phyloP scores from a whole-genome alignment of 2,797 vertebrate genomes.

The Malacoraja senta region DNA sequence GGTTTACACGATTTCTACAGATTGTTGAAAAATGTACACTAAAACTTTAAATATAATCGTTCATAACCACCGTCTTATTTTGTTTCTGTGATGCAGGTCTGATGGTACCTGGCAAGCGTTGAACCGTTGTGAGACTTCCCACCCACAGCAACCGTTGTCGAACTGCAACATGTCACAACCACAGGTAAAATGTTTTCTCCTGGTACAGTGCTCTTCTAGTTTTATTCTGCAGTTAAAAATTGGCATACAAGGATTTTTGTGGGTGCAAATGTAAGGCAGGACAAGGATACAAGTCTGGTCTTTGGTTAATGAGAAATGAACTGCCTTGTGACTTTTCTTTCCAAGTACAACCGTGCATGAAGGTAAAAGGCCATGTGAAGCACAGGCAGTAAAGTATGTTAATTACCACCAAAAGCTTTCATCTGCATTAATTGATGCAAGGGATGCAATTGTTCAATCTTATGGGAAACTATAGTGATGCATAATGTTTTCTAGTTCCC shows the following conservation, averaged over 20 bases:
- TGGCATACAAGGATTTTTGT: not conserved
- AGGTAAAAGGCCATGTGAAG: too few relatives aligned
- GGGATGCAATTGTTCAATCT: not conserved
- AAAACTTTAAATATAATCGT: not conserved
- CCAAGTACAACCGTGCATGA: not conserved
- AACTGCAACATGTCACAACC: conserved; percentile 27
- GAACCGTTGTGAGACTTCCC: conserved; percentile 28
- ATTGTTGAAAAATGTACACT: not conserved
- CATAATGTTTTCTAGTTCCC: not conserved
- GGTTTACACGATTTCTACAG: not conserved
- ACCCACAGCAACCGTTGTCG: not conserved
- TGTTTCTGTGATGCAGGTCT: not conserved
- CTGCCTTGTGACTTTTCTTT: not conserved
- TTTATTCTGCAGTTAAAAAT: not conserved
- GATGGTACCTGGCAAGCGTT: conserved; percentile 34
- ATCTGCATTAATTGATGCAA: not conserved
- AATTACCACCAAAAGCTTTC: too few relatives aligned
- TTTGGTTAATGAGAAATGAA: not conserved
- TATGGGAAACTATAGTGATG: not conserved
- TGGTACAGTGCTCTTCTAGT: not conserved
- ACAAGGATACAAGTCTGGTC: not conserved
- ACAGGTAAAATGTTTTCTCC: not conserved
- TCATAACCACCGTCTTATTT: not conserved
- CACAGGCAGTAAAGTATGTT: not conserved
- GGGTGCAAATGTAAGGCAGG: not conserved